Evolutionary conservation across 64 coral and sea anemone species (phyloP), one percentile per base, ranked within the genome.

Genomic region (Stichodactyla helianthus): DNA sequence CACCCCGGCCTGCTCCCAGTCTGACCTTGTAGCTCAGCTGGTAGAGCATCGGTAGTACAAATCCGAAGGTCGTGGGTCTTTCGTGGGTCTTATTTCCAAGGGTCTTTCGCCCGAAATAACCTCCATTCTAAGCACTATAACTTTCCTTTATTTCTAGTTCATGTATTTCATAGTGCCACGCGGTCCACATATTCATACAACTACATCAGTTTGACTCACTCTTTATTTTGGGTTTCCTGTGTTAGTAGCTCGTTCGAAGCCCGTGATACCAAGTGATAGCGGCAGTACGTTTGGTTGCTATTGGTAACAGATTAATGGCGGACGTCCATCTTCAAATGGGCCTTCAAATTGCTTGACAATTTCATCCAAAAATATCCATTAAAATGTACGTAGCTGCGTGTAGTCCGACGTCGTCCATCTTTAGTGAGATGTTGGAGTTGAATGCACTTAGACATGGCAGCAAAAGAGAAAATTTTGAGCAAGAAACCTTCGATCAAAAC

Each of bases 371-470:
- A 58, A 58, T 60, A 57, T 5, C 83, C 25, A n/a, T 64, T 56
- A 87, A 96, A 85, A 96, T 96, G 94, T 96, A 79, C 25, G 88
- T 87, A 28, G 90, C 89, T 74, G 87, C 87, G 1, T 98, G 89
- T 86, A 98, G 93, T 62, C 90, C 88, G 7, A 85, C 85, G 10
- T 98, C 88, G 13, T 92, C 93, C 44, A 99, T 95, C 79, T 99
- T 92, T 35, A 93, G 92, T 18, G 95, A 93, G 76, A 98, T 93
- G 92, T 77, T 93, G 23, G 91, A 95, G 82, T 54, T 93, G 4
- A 95, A 95, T 80, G 90, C 90, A 15, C 55, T 71, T 31, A 87
- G 90, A 26, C 10, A 82, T 84, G 82, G 57, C 53, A 95, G 77
- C 51, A 89, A 85, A 52, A 77, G 86, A 86, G 86, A 86, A 54